A percentile compares a stretch with the other conserved stretches of the same genome.
Evolutionary conservation across 2,888 invertebrate species (phyloP).

Genomic region (Hyposoter dolosus): DNA sequence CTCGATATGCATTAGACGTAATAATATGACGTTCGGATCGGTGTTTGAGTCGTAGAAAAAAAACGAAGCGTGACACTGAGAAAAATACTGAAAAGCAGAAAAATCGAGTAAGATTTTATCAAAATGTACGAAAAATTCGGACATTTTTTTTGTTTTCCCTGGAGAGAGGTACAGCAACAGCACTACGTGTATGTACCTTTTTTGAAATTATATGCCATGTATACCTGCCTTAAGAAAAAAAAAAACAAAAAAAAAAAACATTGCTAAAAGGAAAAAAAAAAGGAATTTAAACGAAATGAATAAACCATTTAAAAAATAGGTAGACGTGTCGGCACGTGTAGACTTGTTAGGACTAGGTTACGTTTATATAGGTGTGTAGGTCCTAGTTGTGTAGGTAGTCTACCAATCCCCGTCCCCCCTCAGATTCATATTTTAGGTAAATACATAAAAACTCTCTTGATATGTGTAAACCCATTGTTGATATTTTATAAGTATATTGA

Average conservation of each 20-base stretch:
- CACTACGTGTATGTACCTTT: conserved; percentile 59
- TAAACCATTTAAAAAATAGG: conserved; percentile 64
- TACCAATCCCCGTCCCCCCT: conserved; percentile 77
- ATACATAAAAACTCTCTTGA: conserved; percentile 46
- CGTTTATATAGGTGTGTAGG: conserved; percentile 79
- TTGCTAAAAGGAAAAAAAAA: conserved; percentile 37
- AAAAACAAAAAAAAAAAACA: conserved; percentile 39
- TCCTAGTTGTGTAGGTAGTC: conserved; percentile 81
- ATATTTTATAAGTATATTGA: conserved; percentile 56
- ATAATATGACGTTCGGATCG: conserved; percentile 48
- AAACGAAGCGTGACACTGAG: conserved; percentile 22
- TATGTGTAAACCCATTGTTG: conserved; percentile 60
- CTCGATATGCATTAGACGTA: conserved; percentile 43
- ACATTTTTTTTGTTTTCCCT: conserved; percentile 35
- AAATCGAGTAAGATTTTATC: conserved; percentile 1
- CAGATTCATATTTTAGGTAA: conserved; percentile 71
- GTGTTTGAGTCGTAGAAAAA: conserved; percentile 54
- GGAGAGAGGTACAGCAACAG: conserved; percentile 59
- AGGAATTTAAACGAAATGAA: neutral
- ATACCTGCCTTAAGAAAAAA: conserved; percentile 65
- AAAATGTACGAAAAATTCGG: neutral
- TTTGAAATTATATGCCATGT: conserved; percentile 59
- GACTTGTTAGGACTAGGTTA: conserved; percentile 78
- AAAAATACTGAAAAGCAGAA: conserved; percentile 12
- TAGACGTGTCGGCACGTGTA: conserved; percentile 82